phyloP scores from a whole-genome alignment of 1,140 invertebrate genomes.

The Ridgeia piscesae region DNA sequence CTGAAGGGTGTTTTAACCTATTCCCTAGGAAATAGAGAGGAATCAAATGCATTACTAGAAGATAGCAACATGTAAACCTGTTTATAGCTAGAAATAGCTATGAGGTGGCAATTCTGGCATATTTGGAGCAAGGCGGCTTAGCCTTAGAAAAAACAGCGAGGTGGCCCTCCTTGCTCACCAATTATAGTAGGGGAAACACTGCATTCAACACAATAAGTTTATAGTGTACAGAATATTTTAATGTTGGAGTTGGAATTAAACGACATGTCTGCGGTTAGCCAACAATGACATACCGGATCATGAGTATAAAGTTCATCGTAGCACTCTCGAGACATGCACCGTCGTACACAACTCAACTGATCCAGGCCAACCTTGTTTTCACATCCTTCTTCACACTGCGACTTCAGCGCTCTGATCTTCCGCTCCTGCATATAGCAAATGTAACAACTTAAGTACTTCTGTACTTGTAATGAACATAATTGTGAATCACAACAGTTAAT shows the following conservation, averaged over 20 bases:
- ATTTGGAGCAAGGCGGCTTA: too few relatives aligned
- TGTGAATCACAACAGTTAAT: not conserved
- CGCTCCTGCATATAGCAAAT: constrained; percentile 10
- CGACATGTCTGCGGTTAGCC: too few relatives aligned
- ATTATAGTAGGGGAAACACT: too few relatives aligned
- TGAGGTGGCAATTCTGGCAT: too few relatives aligned
- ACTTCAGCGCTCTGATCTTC: not conserved
- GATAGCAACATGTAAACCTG: too few relatives aligned
- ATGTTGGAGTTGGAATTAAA: not conserved
- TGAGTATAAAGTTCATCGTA: constrained; percentile 3
- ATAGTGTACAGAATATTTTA: not conserved
- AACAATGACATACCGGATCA: not conserved
- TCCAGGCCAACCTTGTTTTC: constrained; percentile 9
- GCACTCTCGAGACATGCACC: not conserved
- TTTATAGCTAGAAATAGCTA: too few relatives aligned
- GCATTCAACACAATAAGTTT: not conserved
- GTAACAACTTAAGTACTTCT: not conserved
- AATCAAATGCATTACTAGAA: too few relatives aligned
- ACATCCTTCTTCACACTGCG: not conserved
- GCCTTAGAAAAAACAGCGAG: too few relatives aligned
- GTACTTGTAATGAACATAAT: not conserved
- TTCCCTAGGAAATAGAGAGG: too few relatives aligned
- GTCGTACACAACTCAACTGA: not conserved
- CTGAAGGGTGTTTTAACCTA: too few relatives aligned
- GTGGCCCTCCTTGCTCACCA: too few relatives aligned